A percentile compares a stretch with the other conserved stretches of the same genome.
Evolutionary conservation across 2,797 vertebrate species (phyloP).

Genomic region (Gymnoscopelus microlampas): DNA sequence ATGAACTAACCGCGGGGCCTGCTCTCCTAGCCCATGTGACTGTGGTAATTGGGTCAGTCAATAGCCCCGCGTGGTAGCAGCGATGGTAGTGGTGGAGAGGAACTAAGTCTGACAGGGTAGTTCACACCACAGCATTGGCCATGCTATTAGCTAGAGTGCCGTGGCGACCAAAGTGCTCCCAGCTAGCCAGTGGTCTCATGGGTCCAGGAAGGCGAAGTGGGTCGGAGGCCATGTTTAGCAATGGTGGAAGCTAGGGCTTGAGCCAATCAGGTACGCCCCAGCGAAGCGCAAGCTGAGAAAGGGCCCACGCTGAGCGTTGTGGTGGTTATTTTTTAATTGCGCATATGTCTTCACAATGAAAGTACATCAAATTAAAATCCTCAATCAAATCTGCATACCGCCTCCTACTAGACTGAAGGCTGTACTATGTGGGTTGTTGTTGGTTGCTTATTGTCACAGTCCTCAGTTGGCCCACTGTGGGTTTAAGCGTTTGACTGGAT

Average conservation of each 20-base stretch:
- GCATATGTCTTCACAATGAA: no score
- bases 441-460: no score
- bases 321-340: no score
- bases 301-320: no score
- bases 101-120: constrained; percentile 53
- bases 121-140: constrained; percentile 12
- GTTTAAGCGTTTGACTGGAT: no score
- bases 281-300: no score
- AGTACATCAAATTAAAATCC: no score
- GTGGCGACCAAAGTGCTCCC: neutral
- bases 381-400: no score
- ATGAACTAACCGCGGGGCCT: constrained; percentile 66
- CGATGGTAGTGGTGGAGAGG: constrained; percentile 42
- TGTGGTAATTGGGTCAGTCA: constrained; percentile 75
- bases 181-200: constrained; percentile 38
- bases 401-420: constrained; percentile 6
- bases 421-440: constrained; percentile 10
- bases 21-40: constrained; percentile 59
- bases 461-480: no score
- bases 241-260: neutral
- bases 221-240: neutral
- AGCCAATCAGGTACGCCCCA: neutral
- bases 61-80: constrained; percentile 46
- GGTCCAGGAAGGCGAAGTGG: neutral
- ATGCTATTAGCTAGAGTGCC: neutral